phyloP scores from a whole-genome alignment of 2,113 vertebrate species.

The Puntigrus tetrazona region DNA sequence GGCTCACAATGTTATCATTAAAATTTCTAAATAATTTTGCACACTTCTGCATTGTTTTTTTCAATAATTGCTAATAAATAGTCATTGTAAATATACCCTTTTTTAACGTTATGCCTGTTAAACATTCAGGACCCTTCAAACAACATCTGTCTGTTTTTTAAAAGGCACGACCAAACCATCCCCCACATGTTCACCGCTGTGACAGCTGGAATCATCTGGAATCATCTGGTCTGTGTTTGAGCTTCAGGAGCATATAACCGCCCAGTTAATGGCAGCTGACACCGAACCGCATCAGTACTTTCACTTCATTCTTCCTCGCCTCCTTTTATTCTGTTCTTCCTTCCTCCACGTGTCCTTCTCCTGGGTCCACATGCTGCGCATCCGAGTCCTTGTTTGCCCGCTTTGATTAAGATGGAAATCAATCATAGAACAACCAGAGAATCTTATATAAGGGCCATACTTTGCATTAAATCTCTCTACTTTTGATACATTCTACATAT shows the following conservation, averaged over 20 bases:
- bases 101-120: neutral
- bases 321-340: slow-evolving; percentile 13
- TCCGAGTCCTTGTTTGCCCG: slow-evolving; percentile 29
- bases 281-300: slow-evolving; percentile 25
- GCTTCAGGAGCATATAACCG: slow-evolving; percentile 16
- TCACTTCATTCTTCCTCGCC: neutral
- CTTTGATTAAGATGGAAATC: slow-evolving; percentile 46
- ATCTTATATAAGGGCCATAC: neutral
- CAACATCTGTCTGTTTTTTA: neutral
- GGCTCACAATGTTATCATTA: neutral
- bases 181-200: neutral
- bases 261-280: slow-evolving; percentile 45
- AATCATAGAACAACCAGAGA: slow-evolving; percentile 28
- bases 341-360: slow-evolving; percentile 13
- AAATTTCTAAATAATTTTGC: neutral
- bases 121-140: neutral
- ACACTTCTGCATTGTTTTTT: neutral
- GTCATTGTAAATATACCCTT: neutral
- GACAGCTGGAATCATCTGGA: slow-evolving; percentile 8
- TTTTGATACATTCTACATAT: neutral
- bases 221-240: neutral
- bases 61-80: neutral
- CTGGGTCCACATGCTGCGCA: neutral
- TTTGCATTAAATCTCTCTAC: neutral
- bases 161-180: neutral